phyloP scores from a whole-genome alignment of 2,797 vertebrate genomes.

The Liparis tanakae region DNA sequence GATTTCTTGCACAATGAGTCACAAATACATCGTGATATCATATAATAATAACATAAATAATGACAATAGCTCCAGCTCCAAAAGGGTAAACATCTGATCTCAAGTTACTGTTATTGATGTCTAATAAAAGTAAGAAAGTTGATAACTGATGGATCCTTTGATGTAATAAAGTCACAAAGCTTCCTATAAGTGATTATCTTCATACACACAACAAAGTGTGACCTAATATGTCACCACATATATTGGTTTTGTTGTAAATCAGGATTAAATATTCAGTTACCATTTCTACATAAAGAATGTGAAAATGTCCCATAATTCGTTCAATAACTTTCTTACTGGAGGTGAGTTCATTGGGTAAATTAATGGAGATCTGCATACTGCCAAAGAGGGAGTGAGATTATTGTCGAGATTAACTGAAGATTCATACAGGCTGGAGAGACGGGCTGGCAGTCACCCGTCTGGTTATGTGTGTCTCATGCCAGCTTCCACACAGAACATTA shows the following conservation, averaged over 20 bases:
- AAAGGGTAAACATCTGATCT: not conserved
- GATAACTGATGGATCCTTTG: not conserved
- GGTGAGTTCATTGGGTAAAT: not conserved
- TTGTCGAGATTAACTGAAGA: slow-evolving; percentile 5
- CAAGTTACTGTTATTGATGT: not conserved
- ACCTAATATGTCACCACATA: not conserved
- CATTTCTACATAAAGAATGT: not conserved
- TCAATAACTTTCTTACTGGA: not conserved
- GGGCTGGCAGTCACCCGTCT: slow-evolving; percentile 14
- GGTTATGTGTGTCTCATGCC: not conserved
- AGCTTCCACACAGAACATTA: slow-evolving; percentile 25
- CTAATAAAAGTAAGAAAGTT: not conserved
- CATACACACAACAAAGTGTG: not conserved
- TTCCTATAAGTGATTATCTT: not conserved
- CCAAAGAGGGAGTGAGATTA: not conserved
- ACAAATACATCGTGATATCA: not conserved
- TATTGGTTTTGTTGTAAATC: not conserved
- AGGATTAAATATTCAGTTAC: not conserved
- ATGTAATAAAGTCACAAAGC: not conserved
- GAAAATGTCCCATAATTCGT: not conserved
- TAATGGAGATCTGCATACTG: not conserved
- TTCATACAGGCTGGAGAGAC: not conserved
- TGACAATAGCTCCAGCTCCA: not conserved
- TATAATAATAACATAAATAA: no score
- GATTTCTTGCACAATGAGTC: not conserved